These are phyloP conservation scores for Amphipyra tragopoginis DNA, from an alignment of 2,888 invertebrate genomes.

Conservation along the genomic window DNA sequence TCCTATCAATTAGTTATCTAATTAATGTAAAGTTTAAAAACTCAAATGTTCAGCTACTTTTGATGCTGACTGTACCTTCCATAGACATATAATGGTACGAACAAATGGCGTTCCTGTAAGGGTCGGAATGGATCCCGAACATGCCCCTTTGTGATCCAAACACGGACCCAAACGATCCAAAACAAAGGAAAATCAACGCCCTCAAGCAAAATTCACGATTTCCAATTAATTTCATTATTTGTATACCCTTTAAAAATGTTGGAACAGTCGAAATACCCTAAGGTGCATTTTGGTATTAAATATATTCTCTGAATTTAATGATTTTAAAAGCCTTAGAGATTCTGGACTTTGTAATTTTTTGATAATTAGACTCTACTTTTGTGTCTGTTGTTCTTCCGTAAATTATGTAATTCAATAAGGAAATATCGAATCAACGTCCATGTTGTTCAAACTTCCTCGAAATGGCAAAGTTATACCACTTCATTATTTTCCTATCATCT, in stretches of 20 bases:
- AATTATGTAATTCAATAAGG: too few species aligned
- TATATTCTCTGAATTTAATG: background rate
- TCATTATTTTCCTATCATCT: too few species aligned
- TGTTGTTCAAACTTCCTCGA: too few species aligned
- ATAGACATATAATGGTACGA: background rate
- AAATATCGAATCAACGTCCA: too few species aligned
- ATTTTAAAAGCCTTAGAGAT: too few species aligned
- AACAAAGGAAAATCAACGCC: slow-evolving; percentile 62
- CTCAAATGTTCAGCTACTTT: too few species aligned
- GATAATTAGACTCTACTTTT: too few species aligned
- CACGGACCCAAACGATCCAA: slow-evolving; percentile 36
- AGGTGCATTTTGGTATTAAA: slow-evolving; percentile 19
- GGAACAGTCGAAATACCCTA: slow-evolving; percentile 17
- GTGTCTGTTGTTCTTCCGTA: background rate
- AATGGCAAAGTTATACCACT: too few species aligned
- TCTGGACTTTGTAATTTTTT: too few species aligned
- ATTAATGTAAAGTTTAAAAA: too few species aligned
- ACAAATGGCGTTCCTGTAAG: slow-evolving; percentile 52
- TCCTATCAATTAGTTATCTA: too few species aligned
- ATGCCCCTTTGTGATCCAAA: slow-evolving; percentile 49
- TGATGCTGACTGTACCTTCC: too few species aligned
- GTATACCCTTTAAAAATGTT: slow-evolving; percentile 41
- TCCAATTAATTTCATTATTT: slow-evolving; percentile 61
- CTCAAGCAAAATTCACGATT: slow-evolving; percentile 36
- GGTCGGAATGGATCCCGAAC: slow-evolving; percentile 34